Evolutionary conservation across 2,113 vertebrate species (phyloP).

Genomic region (Myxocyprinus asiaticus): DNA sequence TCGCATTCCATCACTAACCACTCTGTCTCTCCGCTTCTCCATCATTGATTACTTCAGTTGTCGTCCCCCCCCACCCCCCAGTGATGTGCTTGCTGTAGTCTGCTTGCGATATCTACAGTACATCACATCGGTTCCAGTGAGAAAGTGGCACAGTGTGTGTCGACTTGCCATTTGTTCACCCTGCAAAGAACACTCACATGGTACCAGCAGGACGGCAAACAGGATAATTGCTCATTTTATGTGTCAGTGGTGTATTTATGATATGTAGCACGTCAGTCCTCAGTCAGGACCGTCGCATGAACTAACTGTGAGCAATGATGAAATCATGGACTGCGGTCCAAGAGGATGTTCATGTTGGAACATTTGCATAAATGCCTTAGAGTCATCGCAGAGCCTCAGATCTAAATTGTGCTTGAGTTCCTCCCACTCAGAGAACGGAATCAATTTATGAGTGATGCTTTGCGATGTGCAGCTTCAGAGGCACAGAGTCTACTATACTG

Average conservation of each 20-base stretch:
- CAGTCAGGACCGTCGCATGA: conserved; percentile 16
- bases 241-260: conserved; percentile 13
- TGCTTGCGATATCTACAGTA: conserved; percentile 21
- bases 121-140: conserved; percentile 14
- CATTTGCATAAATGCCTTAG: conserved; percentile 31
- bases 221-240: conserved; percentile 19
- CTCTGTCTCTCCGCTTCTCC: conserved; percentile 21
- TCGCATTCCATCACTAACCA: conserved; percentile 31
- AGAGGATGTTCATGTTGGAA: neutral
- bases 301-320: conserved; percentile 13
- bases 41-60: conserved; percentile 45
- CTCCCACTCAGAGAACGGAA: conserved; percentile 39
- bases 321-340: conserved; percentile 16
- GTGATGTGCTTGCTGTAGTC: conserved; percentile 1
- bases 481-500: conserved; percentile 35
- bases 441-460: conserved; percentile 44
- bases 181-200: conserved; percentile 1
- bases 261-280: neutral
- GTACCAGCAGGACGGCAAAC: conserved; percentile 10
- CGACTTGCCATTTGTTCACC: neutral
- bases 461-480: conserved; percentile 21
- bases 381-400: conserved; percentile 28
- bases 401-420: conserved; percentile 42
- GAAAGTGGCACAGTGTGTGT: neutral
- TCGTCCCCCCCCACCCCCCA: conserved; percentile 32